Conservation (phyloP, 2,113 vertebrate genomes). For the Notarius quadriscutis region DNA sequence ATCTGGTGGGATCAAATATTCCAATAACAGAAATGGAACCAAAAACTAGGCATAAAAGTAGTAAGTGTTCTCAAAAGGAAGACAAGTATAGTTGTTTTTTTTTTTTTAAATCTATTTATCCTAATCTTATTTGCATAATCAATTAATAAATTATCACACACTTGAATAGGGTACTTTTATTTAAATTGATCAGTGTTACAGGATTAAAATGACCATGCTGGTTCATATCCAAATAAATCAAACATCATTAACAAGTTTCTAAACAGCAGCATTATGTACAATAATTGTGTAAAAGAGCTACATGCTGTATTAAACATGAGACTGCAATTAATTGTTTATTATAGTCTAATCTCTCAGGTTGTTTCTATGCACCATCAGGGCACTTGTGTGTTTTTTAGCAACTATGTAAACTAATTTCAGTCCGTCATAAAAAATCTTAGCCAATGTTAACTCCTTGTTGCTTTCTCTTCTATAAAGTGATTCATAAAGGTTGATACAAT, state of each 20-base stretch:
- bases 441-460: neutral
- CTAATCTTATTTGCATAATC: neutral
- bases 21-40: neutral
- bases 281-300: neutral
- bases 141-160: neutral
- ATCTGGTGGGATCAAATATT: constrained; percentile 1
- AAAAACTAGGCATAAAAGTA: too few species aligned
- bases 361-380: neutral
- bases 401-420: neutral
- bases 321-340: neutral
- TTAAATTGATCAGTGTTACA: neutral
- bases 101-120: neutral
- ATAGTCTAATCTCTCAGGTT: neutral
- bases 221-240: neutral
- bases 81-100: neutral
- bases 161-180: neutral
- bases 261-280: neutral
- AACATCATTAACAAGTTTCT: neutral
- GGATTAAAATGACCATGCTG: neutral
- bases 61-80: neutral
- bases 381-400: neutral
- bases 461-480: neutral
- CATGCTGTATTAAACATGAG: neutral
- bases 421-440: neutral
- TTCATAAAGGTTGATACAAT: neutral